Base-by-base conservation (phyloP, 2,888 invertebrate species). In the Dermolepida albohirtum region DNA sequence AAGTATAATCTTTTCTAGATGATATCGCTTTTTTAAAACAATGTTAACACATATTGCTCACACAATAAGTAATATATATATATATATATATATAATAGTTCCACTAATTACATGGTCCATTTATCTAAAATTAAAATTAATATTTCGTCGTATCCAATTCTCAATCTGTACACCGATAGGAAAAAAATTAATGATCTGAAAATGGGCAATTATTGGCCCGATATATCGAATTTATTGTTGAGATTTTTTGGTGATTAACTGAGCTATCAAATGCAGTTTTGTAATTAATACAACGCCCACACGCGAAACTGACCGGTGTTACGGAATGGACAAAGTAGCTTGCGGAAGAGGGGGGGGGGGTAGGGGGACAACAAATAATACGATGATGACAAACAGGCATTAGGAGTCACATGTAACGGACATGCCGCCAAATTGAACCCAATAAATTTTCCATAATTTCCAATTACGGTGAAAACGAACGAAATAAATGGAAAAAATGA, bases 181-280 rank as follows among this genome's bases (percentile, higher is more conserved):
- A 64, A 71, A 72, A 22, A 73, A 74, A 73, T 73, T 74, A 74
- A 74, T 72, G 74, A 72, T 68, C 72, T 70, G 71, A 71, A 74
- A 74, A 71, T 70, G 69, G 71, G 70, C 34, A 71, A 72, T 74
- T 70, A 74, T 73, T 70, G 71, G 66, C 50, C 27, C 41, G 43
- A 17, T 57, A 54, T 34, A 16, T 17, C 16, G 22, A 44, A 57
- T 57, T 57, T 57, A 44, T 57, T 29, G 57, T 57, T 43, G 6
- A 29, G 43, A 57, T 41, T 74, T 74, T 73, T 72, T 73, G 70
- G 34, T 70, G 68, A 74, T 73, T 72, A 72, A 73, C 70, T 7
- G 63, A 69, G 71, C 75, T 72, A 75, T 75, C 68, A 65, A 65
- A 65, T 65, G 59, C 68, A 73, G 72, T 68, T 70, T 67, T 70